Percentiles rank a stretch among this genome's conserved stretches.
These are phyloP conservation scores for Oedothorax gibbosus DNA, from an alignment of 1,140 invertebrate species.

Conservation along the genomic window DNA sequence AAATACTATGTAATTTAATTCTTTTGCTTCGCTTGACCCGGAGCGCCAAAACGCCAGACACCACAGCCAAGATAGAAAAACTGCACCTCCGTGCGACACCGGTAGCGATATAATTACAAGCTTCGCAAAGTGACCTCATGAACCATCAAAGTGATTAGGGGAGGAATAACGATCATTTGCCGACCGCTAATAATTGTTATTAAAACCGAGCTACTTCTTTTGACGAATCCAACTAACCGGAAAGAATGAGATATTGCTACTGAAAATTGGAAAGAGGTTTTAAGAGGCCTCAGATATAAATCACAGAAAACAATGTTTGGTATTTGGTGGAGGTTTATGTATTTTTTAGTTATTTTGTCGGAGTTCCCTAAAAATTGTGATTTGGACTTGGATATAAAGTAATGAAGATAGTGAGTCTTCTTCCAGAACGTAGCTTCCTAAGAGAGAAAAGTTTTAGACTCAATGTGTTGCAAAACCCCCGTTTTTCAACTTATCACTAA, in stretches of 20 bases:
- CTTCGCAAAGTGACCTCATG: slow-evolving; percentile 15
- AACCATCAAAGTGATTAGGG: slow-evolving; percentile 34
- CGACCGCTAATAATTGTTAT: slow-evolving; percentile 50
- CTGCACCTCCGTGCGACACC: slow-evolving; percentile 23
- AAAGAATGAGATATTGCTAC: neutral
- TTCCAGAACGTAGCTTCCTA: too few relatives aligned
- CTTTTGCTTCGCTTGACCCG: slow-evolving; percentile 8
- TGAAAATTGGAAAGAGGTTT: neutral
- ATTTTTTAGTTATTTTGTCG: too few relatives aligned
- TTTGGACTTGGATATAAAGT: too few relatives aligned
- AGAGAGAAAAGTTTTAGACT: too few relatives aligned
- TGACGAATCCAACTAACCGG: neutral
- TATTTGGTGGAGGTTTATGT: too few relatives aligned
- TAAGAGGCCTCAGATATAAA: too few relatives aligned
- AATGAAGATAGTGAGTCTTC: too few relatives aligned
- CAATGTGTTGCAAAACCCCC: too few relatives aligned
- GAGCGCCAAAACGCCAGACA: slow-evolving; percentile 10
- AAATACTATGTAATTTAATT: neutral
- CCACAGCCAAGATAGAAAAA: slow-evolving; percentile 9
- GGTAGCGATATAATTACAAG: slow-evolving; percentile 49
- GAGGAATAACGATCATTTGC: slow-evolving; percentile 26
- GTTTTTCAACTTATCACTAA: too few relatives aligned
- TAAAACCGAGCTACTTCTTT: slow-evolving; percentile 12
- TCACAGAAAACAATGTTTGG: too few relatives aligned
- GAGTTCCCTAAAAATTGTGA: too few relatives aligned